A percentile compares a stretch with the other conserved stretches of the same genome.
phyloP scores from a whole-genome alignment of 2,113 vertebrate genomes.

The Ivindomyrus marchei region DNA sequence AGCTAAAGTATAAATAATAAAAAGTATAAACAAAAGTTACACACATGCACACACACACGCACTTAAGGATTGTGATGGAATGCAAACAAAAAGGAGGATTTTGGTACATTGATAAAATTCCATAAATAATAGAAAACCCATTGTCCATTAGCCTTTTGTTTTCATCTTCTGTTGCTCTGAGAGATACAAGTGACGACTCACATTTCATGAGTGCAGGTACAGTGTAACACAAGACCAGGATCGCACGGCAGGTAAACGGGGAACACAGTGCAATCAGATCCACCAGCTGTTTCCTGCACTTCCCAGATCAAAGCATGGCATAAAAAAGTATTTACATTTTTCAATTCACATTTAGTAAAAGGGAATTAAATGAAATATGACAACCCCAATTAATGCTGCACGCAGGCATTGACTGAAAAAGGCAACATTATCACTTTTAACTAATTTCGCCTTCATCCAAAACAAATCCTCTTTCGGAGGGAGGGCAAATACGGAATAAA shows the following conservation, averaged over 20 bases:
- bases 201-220: conserved; percentile 13
- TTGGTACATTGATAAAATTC: conserved; percentile 13
- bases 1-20: conserved; percentile 18
- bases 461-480: conserved; percentile 44
- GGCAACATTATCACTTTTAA: conserved; percentile 39
- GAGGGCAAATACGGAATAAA: conserved; percentile 18
- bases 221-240: conserved; percentile 50
- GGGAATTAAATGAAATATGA: conserved; percentile 33
- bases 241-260: conserved; percentile 41
- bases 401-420: conserved; percentile 33
- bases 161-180: background rate
- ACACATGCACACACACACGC: background rate
- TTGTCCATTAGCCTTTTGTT: conserved; percentile 4
- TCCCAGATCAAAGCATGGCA: conserved; percentile 55
- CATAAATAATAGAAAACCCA: conserved; percentile 7
- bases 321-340: conserved; percentile 51
- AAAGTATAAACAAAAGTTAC: conserved; percentile 1
- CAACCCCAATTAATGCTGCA: conserved; percentile 38
- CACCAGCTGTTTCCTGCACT: conserved; percentile 49
- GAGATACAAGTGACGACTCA: background rate
- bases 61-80: conserved; percentile 3
- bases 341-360: conserved; percentile 59
- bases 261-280: conserved; percentile 61
- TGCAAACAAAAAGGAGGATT: conserved; percentile 4
- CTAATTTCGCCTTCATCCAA: conserved; percentile 39